These are phyloP conservation scores for Nothocercus nigrocapillus DNA, from an alignment of 2,113 vertebrate species.

Conservation along the genomic window DNA sequence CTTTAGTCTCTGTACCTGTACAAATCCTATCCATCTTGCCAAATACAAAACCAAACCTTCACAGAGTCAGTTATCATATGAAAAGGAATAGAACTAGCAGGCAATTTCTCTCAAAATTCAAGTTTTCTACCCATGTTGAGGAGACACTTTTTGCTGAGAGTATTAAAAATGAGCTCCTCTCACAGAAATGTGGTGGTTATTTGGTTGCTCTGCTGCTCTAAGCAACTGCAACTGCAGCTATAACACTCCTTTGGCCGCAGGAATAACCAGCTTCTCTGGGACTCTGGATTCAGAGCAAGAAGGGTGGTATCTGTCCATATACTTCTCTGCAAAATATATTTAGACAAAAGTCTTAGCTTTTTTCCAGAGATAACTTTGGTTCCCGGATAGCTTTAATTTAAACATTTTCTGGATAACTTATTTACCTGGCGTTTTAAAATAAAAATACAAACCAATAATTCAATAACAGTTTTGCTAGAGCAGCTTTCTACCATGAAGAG, in stretches of 20 bases:
- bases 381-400: neutral
- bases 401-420: neutral
- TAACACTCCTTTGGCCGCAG: neutral
- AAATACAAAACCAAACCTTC: neutral
- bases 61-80: neutral
- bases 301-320: neutral
- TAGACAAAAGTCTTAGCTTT: neutral
- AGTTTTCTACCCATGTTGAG: neutral
- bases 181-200: neutral
- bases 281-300: neutral
- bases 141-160: neutral
- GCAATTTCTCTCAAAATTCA: neutral
- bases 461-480: neutral
- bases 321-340: neutral
- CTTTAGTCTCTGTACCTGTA: neutral
- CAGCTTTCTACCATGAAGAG: neutral
- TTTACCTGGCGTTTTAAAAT: neutral
- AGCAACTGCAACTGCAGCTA: neutral
- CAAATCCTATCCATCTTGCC: neutral
- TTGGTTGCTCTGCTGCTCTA: neutral
- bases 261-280: neutral
- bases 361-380: neutral
- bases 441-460: neutral
- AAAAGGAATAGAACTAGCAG: neutral
- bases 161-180: neutral